A percentile compares a stretch with the other conserved stretches of the same genome.
Evolutionary conservation across 2,888 invertebrate genomes (phyloP).

Genomic region (Cephus spinipes): DNA sequence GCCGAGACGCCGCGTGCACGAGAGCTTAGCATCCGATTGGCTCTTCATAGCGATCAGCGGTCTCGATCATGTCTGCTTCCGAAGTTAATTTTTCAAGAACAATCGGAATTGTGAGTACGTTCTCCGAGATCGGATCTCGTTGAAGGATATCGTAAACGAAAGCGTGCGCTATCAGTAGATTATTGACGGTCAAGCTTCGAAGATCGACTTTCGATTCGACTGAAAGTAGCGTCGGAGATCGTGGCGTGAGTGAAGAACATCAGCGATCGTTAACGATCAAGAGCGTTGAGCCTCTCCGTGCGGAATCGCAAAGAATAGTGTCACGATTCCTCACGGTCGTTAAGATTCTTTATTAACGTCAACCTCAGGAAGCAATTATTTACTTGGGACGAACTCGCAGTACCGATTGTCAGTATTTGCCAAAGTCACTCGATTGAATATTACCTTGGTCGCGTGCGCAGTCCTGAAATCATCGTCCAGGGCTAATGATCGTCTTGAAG

Average conservation of each 20-base stretch:
- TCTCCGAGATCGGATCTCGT: not conserved
- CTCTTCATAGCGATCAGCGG: not conserved
- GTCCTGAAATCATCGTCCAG: not conserved
- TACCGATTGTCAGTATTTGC: not conserved
- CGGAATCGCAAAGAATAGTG: not conserved
- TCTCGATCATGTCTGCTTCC: not conserved
- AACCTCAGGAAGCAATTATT: not conserved
- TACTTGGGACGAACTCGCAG: not conserved
- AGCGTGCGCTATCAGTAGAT: not conserved
- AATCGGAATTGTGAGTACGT: not conserved
- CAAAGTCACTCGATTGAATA: not conserved
- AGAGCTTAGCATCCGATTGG: not conserved
- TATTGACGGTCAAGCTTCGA: not conserved
- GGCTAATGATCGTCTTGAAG: not conserved
- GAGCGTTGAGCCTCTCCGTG: not conserved
- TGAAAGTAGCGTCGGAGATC: not conserved
- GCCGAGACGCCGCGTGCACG: slow-evolving; percentile 37
- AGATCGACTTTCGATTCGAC: not conserved
- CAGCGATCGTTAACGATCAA: not conserved
- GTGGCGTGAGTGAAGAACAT: not conserved
- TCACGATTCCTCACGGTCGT: not conserved
- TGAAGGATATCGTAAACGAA: not conserved
- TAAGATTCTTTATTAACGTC: not conserved
- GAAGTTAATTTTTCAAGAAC: not conserved
- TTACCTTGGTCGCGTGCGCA: not conserved